phyloP scores from a whole-genome alignment of 1,140 invertebrate genomes.

The Sminthurinus signatus region DNA sequence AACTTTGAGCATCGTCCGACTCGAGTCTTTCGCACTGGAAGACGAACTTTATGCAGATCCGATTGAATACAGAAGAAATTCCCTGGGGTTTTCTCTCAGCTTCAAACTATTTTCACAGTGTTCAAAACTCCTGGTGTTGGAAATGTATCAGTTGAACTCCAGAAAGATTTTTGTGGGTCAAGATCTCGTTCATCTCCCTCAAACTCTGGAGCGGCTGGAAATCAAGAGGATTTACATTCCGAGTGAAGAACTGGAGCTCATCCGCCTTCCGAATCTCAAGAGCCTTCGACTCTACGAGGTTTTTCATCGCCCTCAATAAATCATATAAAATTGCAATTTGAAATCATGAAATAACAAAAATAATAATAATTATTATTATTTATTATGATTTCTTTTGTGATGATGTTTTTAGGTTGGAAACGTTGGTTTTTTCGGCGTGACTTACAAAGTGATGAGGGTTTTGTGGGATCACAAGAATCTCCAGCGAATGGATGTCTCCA shows the following conservation, averaged over 20 bases:
- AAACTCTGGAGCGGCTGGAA: neutral
- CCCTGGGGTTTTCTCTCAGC: neutral
- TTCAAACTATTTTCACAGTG: neutral
- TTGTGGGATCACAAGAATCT: too few relatives aligned
- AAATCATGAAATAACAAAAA: too few relatives aligned
- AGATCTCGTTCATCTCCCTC: neutral
- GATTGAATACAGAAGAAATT: neutral
- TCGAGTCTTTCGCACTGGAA: constrained; percentile 1
- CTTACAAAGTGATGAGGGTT: too few relatives aligned
- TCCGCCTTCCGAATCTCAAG: neutral
- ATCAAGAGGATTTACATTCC: constrained; percentile 3
- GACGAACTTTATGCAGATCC: neutral
- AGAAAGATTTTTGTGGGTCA: neutral
- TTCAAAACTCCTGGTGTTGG: neutral
- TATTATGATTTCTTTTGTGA: too few relatives aligned
- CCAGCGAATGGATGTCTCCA: too few relatives aligned
- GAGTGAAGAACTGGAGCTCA: neutral
- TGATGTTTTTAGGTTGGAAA: too few relatives aligned
- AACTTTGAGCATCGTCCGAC: neutral
- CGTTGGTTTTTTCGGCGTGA: too few relatives aligned
- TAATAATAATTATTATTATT: too few relatives aligned
- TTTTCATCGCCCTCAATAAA: too few relatives aligned
- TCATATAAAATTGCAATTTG: too few relatives aligned
- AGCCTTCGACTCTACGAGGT: neutral
- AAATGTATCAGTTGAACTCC: neutral